Conservation (phyloP, 2,797 vertebrate species). For the Picus viridis region DNA sequence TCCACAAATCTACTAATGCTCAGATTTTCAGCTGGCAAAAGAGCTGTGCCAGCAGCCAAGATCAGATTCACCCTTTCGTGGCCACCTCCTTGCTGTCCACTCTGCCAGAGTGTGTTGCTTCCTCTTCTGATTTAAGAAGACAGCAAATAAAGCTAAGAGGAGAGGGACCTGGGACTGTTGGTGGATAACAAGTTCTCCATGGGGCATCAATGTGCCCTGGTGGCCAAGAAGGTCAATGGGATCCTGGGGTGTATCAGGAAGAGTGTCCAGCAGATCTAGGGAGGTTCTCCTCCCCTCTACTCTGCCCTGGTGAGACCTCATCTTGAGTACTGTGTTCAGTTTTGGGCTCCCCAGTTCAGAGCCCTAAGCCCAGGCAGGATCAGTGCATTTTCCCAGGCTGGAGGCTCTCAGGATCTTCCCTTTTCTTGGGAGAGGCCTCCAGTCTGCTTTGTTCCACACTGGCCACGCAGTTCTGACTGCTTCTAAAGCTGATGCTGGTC, state of each 20-base stretch:
- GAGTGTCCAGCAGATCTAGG: too few species aligned
- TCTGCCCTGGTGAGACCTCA: too few species aligned
- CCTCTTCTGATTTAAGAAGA: not conserved
- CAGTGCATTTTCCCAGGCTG: not conserved
- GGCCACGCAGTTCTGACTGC: not conserved
- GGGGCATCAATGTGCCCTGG: too few species aligned
- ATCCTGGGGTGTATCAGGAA: too few species aligned
- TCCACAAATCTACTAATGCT: constrained; percentile 34
- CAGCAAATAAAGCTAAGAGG: not conserved
- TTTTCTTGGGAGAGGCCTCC: not conserved
- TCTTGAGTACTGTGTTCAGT: too few species aligned
- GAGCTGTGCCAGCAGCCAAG: not conserved
- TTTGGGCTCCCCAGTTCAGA: too few species aligned
- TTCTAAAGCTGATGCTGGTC: not conserved
- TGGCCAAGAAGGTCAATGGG: too few species aligned
- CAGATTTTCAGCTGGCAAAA: constrained; percentile 50
- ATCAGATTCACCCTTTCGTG: not conserved
- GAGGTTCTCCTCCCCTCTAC: too few species aligned
- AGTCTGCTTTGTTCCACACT: not conserved
- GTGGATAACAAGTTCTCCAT: too few species aligned
- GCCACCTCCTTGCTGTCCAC: not conserved
- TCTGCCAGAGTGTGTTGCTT: not conserved
- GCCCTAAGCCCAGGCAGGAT: not conserved
- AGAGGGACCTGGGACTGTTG: too few species aligned
- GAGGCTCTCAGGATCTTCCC: not conserved